Evolutionary conservation across 2,113 vertebrate genomes (phyloP), one percentile per base, ranked within the genome.

Genomic region (Phycodurus eques): DNA sequence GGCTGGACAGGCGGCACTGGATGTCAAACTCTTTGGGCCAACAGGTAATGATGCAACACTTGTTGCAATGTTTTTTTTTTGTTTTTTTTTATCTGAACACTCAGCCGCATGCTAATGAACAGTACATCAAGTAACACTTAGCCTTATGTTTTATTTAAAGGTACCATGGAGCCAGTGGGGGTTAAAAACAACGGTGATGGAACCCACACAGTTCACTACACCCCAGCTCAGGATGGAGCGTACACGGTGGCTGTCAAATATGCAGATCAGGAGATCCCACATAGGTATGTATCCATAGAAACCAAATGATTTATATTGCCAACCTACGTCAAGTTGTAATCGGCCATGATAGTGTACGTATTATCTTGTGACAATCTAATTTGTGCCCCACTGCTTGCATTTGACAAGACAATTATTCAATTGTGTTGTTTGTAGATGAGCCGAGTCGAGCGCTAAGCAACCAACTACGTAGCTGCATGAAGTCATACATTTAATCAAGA

Each of bases 171-270:
- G 84, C 96, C 96, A 0, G 92, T 96, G 33, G 95, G 94, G 67
- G 92, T 98, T 5, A 93, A 93, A 47, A 96, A 98, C 86, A 97
- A 96, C 0, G 93, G 96, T 0, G 96, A 96, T 0, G 95, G 96
- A 49, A 98, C 95, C 20, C 95, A 98, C 85, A 95, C 94, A 0
- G 96, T 95, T 69, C 95, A 94, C 82, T 98, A 98, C 82, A 97
- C 96, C 12, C 95, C 96, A 0, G 92, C 94, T 68, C 94, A 94
- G 0, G 95, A 96, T 0, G 96, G 97, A 0, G 96, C 96, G 0
- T 97, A 98, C 91, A 96, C 95, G 0, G 92, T 96, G 13, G 92
- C 93, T 0, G 94, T 98, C 79, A 97, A 95, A 85, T 98, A 95
- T 0, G 96, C 95, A 0, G 94, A 95, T 60, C 94, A 96, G 86